Conservation (phyloP, 1,140 invertebrate genomes). For the Laupala kohalensis region DNA sequence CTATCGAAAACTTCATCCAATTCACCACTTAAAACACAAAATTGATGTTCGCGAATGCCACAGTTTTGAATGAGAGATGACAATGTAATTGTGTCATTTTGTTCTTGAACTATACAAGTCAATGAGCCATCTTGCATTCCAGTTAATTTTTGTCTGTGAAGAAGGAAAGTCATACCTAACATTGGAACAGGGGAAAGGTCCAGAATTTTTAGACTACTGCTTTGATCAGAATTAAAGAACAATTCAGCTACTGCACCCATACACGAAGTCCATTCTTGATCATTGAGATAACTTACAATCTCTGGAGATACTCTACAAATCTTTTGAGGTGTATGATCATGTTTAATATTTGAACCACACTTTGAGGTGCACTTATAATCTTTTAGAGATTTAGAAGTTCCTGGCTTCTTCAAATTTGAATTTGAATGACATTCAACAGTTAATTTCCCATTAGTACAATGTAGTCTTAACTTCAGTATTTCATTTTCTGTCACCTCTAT, state of each 20-base stretch:
- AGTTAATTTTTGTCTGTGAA: background rate
- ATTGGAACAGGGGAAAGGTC: slow-evolving; percentile 29
- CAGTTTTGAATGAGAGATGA: slow-evolving; percentile 20
- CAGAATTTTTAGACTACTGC: slow-evolving; percentile 20
- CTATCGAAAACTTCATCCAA: slow-evolving; percentile 19
- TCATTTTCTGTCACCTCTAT: background rate
- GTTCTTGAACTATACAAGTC: slow-evolving; percentile 11
- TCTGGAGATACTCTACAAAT: slow-evolving; percentile 26
- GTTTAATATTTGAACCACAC: too few species aligned
- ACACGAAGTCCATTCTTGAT: slow-evolving; percentile 29
- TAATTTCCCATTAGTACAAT: background rate
- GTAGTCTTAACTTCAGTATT: background rate
- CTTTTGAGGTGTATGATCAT: too few species aligned
- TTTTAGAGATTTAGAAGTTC: too few species aligned
- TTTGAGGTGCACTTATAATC: too few species aligned
- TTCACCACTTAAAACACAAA: background rate
- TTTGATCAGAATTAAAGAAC: slow-evolving; percentile 1
- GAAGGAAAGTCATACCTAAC: slow-evolving; percentile 19
- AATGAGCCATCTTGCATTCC: background rate
- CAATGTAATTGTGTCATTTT: slow-evolving; percentile 19
- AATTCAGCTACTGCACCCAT: slow-evolving; percentile 17
- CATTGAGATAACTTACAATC: slow-evolving; percentile 40
- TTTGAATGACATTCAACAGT: too few species aligned
- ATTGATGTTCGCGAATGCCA: slow-evolving; percentile 18
- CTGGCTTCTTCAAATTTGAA: too few species aligned